Evolutionary conservation across 1,140 invertebrate genomes (phyloP), one percentile per base, ranked within the genome.

Genomic region (Macrocentrus cingulum): DNA sequence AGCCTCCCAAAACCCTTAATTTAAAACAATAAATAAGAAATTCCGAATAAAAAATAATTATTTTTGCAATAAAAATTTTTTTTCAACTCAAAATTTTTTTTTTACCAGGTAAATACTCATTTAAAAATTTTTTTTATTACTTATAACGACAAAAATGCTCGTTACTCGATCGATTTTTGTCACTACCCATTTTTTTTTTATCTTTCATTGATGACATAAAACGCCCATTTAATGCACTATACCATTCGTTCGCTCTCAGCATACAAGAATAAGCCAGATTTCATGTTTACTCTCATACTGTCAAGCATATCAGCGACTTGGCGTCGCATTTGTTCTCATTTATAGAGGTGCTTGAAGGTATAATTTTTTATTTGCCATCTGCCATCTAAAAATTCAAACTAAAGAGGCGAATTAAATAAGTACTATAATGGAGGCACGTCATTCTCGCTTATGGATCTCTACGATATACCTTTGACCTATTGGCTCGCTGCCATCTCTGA

Each of bases 181-280:
- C 36, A 39, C 36, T 7, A 34, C 13, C 15, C 13, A 39, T 8
- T n/a, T 4, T 39, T 13, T n/a, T 34, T 34, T 34, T 34, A 11
- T 5, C 13, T 39, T 13, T n/a, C 36, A 8, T 39, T 8, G 13
- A 2, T 3, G 2, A 8, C 4, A 39, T 39, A 15, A 8, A 39
- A 9, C 25, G 8, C 36, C 8, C 36, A 39, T n/a, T 39, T 15
- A 39, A 39, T 39, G 36, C 11, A 39, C 29, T 34, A 13, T n/a
- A 39, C 13, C 36, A 56, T 56, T 56, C 54, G 45, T 56, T 56
- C 54, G 54, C 54, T 56, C 45, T 56, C 54, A 56, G 54, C 54
- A 37, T 56, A 45, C 25, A 22, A 18, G 13, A 18, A 54, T 39
- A 54, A 42, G 22, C n/a, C 13, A 42, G 25, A 45, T 15, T 29